These are phyloP conservation scores for Pachyramphus minor DNA, from an alignment of 2,113 vertebrate genomes.

Conservation along the genomic window DNA sequence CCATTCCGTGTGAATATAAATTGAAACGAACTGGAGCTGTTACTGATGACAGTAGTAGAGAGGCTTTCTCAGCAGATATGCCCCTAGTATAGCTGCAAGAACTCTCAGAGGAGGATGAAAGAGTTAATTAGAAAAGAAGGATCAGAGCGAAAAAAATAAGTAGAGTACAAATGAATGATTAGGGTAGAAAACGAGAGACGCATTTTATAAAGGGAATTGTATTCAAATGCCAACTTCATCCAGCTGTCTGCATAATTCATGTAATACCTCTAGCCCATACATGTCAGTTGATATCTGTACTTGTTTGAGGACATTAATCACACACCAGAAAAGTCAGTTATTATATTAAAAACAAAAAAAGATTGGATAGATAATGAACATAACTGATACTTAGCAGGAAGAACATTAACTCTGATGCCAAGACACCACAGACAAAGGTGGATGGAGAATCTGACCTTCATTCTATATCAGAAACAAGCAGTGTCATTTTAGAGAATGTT, in stretches of 20 bases:
- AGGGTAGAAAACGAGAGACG: not conserved
- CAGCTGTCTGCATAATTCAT: conserved; percentile 27
- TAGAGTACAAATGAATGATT: not conserved
- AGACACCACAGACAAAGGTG: not conserved
- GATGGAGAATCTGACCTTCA: not conserved
- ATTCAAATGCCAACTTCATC: conserved; percentile 30
- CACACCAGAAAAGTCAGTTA: not conserved
- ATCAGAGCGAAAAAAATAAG: not conserved
- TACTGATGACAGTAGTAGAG: not conserved
- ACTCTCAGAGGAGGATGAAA: not conserved
- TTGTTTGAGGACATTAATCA: conserved; percentile 35
- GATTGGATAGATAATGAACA: not conserved
- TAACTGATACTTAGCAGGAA: not conserved
- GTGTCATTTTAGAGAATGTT: not conserved
- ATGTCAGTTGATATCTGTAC: not conserved
- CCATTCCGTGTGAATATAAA: not conserved
- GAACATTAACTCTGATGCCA: not conserved
- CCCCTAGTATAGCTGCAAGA: not conserved
- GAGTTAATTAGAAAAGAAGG: conserved; percentile 16
- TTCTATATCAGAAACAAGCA: not conserved
- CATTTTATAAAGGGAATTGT: conserved; percentile 26
- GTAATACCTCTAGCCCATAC: not conserved
- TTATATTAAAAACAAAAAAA: not conserved
- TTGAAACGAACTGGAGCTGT: not conserved
- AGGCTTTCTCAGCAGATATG: not conserved